These are phyloP conservation scores for Galeopsomyia nigrocyanea DNA, from an alignment of 2,888 invertebrate genomes.

Conservation along the genomic window DNA sequence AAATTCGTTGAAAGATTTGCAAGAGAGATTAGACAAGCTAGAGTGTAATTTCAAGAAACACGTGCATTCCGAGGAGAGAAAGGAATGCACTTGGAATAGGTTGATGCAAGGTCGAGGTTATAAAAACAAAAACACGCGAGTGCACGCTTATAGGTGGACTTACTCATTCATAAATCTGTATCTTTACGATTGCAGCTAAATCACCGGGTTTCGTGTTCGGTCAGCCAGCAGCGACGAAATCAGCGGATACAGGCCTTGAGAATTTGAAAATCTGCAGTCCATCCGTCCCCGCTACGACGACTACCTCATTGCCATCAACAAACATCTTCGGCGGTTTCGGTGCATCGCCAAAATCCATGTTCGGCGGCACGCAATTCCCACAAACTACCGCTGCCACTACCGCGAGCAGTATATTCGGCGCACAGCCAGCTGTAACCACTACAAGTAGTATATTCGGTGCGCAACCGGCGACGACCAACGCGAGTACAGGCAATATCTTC, in stretches of 20 bases:
- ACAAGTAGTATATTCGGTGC: constrained; percentile 5
- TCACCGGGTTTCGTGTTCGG: constrained; percentile 48
- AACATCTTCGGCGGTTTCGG: constrained; percentile 53
- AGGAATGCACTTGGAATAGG: too few relatives aligned
- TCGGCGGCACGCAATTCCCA: too few relatives aligned
- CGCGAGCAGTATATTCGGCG: not conserved
- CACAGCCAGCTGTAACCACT: not conserved
- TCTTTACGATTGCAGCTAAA: constrained; percentile 7
- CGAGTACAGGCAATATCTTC: constrained; percentile 1
- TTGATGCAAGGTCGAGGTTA: too few relatives aligned
- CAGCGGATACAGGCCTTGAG: constrained; percentile 46
- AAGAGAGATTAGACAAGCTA: too few relatives aligned
- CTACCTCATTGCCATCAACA: constrained; percentile 24
- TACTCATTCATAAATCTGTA: too few relatives aligned
- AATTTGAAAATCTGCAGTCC: constrained; percentile 57
- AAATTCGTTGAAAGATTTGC: too few relatives aligned
- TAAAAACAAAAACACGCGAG: too few relatives aligned
- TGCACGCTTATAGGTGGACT: too few relatives aligned
- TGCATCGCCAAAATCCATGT: constrained; percentile 5
- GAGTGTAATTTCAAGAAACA: too few relatives aligned
- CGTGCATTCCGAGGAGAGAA: too few relatives aligned
- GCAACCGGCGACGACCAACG: not conserved
- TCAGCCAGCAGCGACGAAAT: constrained; percentile 21
- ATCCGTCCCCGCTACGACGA: constrained; percentile 34
- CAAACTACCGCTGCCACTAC: not conserved